phyloP scores from a whole-genome alignment of 2,797 vertebrate genomes.

The Nyctibius grandis region DNA sequence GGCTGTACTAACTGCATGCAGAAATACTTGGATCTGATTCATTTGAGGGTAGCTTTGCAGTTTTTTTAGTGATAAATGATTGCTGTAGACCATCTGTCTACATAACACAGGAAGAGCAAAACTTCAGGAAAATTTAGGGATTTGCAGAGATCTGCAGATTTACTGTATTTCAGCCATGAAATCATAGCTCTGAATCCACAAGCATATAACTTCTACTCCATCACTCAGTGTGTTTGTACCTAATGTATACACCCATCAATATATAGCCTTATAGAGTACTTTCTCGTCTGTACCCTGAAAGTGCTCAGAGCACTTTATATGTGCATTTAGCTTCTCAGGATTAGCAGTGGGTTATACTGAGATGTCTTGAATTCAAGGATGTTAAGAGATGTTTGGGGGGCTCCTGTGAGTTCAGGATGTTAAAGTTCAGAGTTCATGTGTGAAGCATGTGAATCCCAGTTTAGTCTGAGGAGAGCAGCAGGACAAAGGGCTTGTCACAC shows the following conservation, averaged over 20 bases:
- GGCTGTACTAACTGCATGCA: background rate
- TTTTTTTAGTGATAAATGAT: background rate
- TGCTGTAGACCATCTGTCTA: background rate
- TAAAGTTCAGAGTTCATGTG: conserved; percentile 58
- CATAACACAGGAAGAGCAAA: background rate
- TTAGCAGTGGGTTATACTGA: conserved; percentile 19
- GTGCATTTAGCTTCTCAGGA: background rate
- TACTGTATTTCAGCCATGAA: background rate
- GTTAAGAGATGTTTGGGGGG: background rate
- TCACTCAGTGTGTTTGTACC: background rate
- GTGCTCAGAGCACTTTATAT: background rate
- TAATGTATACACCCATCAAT: background rate
- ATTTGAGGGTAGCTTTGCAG: background rate
- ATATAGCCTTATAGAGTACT: background rate
- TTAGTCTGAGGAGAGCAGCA: conserved; percentile 46
- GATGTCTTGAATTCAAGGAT: conserved; percentile 19
- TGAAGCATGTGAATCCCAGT: conserved; percentile 60
- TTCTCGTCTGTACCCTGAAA: conserved; percentile 3
- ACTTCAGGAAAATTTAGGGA: background rate
- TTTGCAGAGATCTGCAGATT: background rate
- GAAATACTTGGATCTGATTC: background rate
- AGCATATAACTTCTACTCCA: background rate
- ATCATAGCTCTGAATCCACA: background rate
- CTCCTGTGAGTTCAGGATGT: conserved; percentile 28
- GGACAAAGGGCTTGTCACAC: conserved; percentile 62